These are phyloP conservation scores for Brachionus rubens DNA, from an alignment of 1,140 invertebrate genomes.

Conservation along the genomic window DNA sequence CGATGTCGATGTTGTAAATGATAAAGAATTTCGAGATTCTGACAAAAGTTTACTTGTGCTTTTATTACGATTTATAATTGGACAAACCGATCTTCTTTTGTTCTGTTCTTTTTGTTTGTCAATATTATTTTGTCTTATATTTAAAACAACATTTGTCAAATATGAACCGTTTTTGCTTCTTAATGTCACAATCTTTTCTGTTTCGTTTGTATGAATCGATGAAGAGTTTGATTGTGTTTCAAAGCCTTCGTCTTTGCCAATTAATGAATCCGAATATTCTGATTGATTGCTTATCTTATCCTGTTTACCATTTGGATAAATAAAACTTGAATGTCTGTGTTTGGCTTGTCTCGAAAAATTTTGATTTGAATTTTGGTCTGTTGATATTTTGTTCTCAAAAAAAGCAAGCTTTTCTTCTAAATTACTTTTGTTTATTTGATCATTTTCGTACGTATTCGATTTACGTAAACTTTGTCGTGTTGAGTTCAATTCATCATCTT, in stretches of 20 bases:
- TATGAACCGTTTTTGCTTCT: background rate
- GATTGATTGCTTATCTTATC: background rate
- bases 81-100: conserved; percentile 17
- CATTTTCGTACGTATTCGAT: background rate
- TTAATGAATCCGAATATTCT: background rate
- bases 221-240: conserved; percentile 37
- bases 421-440: background rate
- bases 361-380: background rate
- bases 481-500: background rate
- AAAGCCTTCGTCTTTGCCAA: conserved; percentile 20
- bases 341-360: background rate
- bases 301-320: background rate
- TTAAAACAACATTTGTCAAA: too few species aligned
- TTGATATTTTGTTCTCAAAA: conserved; percentile 21
- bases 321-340: background rate
- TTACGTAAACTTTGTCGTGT: background rate
- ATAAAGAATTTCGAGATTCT: background rate
- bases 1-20: background rate
- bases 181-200: background rate
- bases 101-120: too few species aligned
- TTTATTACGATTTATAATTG: background rate
- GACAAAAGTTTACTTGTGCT: background rate
- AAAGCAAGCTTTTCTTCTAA: conserved; percentile 17
- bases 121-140: too few species aligned
- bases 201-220: background rate